Percentiles rank a stretch among this genome's conserved stretches.
These are phyloP conservation scores for Scrobipalpa costella DNA, from an alignment of 2,888 invertebrate genomes.

Conservation along the genomic window DNA sequence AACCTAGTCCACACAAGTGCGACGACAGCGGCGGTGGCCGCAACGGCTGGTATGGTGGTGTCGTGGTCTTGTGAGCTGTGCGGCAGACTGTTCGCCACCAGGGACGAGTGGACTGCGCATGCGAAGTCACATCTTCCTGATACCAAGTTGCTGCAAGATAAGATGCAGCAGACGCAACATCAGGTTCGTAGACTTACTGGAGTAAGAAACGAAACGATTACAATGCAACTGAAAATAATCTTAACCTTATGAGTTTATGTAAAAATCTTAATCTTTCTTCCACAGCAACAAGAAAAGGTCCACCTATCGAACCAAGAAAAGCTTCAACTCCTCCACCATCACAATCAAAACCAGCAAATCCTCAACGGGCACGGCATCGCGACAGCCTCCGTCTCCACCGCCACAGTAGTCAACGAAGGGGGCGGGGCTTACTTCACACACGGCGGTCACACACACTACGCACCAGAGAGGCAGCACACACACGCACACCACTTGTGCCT, in stretches of 20 bases:
- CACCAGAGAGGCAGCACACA: slow-evolving; percentile 71
- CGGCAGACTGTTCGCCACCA: slow-evolving; percentile 85
- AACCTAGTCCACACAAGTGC: slow-evolving; percentile 76
- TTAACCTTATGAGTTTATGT: too few species aligned
- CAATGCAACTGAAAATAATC: not conserved
- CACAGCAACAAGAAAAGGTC: slow-evolving; percentile 75
- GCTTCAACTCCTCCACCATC: slow-evolving; percentile 71
- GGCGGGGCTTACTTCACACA: slow-evolving; percentile 73
- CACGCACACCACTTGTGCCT: slow-evolving; percentile 81
- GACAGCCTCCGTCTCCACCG: slow-evolving; percentile 70
- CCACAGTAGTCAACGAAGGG: slow-evolving; percentile 70
- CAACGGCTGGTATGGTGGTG: slow-evolving; percentile 79
- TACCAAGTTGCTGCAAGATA: slow-evolving; percentile 71
- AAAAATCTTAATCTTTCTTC: slow-evolving; percentile 14
- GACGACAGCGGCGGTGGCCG: slow-evolving; percentile 70
- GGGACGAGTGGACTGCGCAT: slow-evolving; percentile 89
- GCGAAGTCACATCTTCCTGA: slow-evolving; percentile 86
- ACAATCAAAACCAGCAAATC: slow-evolving; percentile 75
- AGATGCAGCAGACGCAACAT: slow-evolving; percentile 74
- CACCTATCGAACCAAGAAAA: slow-evolving; percentile 76
- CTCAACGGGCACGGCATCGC: slow-evolving; percentile 72
- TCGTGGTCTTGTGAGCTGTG: slow-evolving; percentile 90
- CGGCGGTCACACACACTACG: slow-evolving; percentile 69
- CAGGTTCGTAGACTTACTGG: slow-evolving; percentile 52
- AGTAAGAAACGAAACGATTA: not conserved